Conservation (phyloP, 2,888 invertebrate species). For the Drosophila glabriapex region DNA sequence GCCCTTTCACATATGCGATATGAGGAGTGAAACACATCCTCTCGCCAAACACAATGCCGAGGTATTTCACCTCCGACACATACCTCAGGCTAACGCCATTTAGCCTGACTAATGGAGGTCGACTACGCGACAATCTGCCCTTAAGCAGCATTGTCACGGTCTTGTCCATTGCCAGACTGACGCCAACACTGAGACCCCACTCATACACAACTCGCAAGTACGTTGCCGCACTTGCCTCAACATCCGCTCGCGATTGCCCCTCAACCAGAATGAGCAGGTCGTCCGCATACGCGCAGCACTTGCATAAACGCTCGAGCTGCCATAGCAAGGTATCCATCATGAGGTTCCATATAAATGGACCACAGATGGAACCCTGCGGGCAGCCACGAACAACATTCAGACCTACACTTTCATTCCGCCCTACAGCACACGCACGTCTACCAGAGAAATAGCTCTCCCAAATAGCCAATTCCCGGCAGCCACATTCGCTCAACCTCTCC, state of each 20-base stretch:
- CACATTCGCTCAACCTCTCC: neutral
- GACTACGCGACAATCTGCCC: constrained; percentile 18
- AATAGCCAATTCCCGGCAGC: neutral
- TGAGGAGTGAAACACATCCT: constrained; percentile 13
- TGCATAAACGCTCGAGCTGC: neutral
- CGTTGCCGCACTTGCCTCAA: neutral
- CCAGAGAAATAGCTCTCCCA: constrained; percentile 1
- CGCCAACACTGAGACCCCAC: constrained; percentile 26
- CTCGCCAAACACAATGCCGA: constrained; percentile 12
- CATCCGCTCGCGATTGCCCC: constrained; percentile 2
- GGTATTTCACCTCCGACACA: neutral
- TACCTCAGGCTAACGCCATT: constrained; percentile 12
- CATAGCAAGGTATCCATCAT: constrained; percentile 39
- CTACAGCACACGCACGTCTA: constrained; percentile 16
- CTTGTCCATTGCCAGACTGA: constrained; percentile 27
- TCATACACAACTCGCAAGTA: constrained; percentile 9
- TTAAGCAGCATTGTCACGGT: constrained; percentile 34
- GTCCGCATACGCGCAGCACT: constrained; percentile 23
- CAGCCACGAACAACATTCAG: constrained; percentile 27
- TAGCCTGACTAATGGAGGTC: neutral
- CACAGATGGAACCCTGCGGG: constrained; percentile 25
- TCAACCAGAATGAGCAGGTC: constrained; percentile 9
- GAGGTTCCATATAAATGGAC: constrained; percentile 50
- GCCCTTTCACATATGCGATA: constrained; percentile 1
- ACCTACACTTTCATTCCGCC: neutral